phyloP scores from a whole-genome alignment of 2,113 vertebrate species.

The Mustela nigripes region DNA sequence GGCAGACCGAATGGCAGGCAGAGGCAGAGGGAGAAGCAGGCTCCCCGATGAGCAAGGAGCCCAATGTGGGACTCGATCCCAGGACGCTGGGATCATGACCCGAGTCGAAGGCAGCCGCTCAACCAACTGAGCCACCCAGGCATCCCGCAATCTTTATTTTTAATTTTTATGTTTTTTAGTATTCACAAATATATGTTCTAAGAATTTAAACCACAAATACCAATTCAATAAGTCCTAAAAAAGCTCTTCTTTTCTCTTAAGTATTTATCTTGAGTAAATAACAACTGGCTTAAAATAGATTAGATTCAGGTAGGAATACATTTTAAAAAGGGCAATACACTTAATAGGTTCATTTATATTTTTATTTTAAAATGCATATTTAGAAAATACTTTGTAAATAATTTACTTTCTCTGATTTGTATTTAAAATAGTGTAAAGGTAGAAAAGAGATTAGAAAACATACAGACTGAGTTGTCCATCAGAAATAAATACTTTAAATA shows the following conservation, averaged over 20 bases:
- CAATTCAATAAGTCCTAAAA: slow-evolving; percentile 9
- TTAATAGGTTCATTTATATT: slow-evolving; percentile 18
- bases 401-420: slow-evolving; percentile 1
- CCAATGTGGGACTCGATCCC: too few relatives aligned
- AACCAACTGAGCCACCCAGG: too few relatives aligned
- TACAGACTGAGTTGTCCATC: neutral
- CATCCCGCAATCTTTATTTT: neutral
- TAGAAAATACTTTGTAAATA: neutral
- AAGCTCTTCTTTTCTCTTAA: slow-evolving; percentile 31
- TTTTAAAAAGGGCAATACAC: neutral
- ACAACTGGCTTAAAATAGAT: slow-evolving; percentile 1
- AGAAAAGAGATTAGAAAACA: slow-evolving; percentile 38
- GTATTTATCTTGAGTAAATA: slow-evolving; percentile 37
- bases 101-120: too few relatives aligned
- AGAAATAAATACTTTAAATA: slow-evolving; percentile 40
- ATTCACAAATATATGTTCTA: neutral
- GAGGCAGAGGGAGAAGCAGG: too few relatives aligned
- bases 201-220: slow-evolving; percentile 15
- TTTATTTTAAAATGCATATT: slow-evolving; percentile 47
- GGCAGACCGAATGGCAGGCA: too few relatives aligned
- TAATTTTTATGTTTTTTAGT: slow-evolving; percentile 2
- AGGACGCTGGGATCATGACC: too few relatives aligned
- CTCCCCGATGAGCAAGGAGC: too few relatives aligned
- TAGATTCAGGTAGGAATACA: neutral
- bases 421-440: slow-evolving; percentile 24